Conservation (phyloP, 2,888 invertebrate genomes). For the Trissolcus japonicus region DNA sequence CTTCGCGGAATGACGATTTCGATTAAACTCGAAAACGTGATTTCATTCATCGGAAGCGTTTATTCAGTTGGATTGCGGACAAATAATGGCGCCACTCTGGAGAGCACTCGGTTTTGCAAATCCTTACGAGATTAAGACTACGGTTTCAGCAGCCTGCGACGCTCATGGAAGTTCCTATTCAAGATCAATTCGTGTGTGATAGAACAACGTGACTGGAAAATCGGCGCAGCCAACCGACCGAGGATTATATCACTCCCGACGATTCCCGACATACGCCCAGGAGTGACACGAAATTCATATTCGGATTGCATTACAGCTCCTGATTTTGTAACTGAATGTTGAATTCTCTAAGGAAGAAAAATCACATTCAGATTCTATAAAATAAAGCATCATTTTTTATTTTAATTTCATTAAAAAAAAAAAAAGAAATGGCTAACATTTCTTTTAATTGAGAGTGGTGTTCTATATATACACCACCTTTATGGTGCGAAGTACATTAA, state of each 20-base stretch:
- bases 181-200: slow-evolving; percentile 42
- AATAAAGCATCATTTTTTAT: background rate
- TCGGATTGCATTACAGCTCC: slow-evolving; percentile 1
- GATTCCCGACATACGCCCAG: slow-evolving; percentile 6
- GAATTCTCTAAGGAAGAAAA: no score
- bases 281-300: slow-evolving; percentile 17
- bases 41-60: slow-evolving; percentile 27
- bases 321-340: background rate
- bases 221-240: slow-evolving; percentile 12
- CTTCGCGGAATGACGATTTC: slow-evolving; percentile 25
- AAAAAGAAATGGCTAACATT: background rate
- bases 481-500: background rate
- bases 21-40: slow-evolving; percentile 37
- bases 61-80: slow-evolving; percentile 37
- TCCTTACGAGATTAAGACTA: slow-evolving; percentile 41
- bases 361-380: background rate
- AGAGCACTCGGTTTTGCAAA: slow-evolving; percentile 32
- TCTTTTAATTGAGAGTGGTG: background rate
- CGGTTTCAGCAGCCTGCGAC: slow-evolving; percentile 19
- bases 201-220: slow-evolving; percentile 51
- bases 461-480: background rate
- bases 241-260: slow-evolving; percentile 18
- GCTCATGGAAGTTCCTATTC: slow-evolving; percentile 27
- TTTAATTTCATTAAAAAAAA: background rate
- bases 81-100: slow-evolving; percentile 28